Conservation (phyloP, 2,888 invertebrate genomes). For the Platycheirus rosarum region DNA sequence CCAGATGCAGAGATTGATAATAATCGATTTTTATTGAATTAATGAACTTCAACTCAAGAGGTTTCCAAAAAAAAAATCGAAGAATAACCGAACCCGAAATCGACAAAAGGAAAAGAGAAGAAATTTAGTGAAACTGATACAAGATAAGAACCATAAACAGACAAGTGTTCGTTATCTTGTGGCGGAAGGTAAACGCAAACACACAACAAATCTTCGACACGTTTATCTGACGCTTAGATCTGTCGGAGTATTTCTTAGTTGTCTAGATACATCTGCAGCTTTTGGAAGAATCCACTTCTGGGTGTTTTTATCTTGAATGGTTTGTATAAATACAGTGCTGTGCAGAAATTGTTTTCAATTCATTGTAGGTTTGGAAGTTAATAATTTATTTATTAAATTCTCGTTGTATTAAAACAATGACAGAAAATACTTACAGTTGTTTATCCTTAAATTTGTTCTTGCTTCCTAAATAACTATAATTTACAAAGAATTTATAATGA, state of each 20-base stretch:
- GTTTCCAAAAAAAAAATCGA: background rate
- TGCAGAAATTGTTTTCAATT: background rate
- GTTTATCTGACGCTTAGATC: conserved; percentile 35
- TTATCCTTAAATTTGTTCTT: too few species aligned
- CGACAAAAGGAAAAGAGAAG: background rate
- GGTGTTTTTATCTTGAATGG: conserved; percentile 43
- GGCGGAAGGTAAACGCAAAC: conserved; percentile 50
- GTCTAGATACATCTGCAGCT: conserved; percentile 1
- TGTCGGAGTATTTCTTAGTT: background rate
- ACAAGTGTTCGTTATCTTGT: conserved; percentile 42
- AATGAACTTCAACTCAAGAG: conserved; percentile 52
- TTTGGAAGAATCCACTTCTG: conserved; percentile 10
- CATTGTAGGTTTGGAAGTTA: too few species aligned
- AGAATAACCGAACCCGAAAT: background rate
- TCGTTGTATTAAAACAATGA: too few species aligned
- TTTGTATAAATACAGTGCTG: conserved; percentile 11
- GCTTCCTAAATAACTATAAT: too few species aligned
- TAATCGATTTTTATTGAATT: conserved; percentile 68
- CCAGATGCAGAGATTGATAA: conserved; percentile 26
- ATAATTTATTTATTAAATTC: too few species aligned
- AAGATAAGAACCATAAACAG: conserved; percentile 42
- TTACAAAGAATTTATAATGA: too few species aligned
- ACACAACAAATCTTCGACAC: conserved; percentile 51
- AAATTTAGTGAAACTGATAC: conserved; percentile 49
- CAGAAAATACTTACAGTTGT: too few species aligned